A percentile compares a stretch with the other conserved stretches of the same genome.
phyloP scores from a whole-genome alignment of 2,888 invertebrate species.

The Dorcus parallelipipedus region DNA sequence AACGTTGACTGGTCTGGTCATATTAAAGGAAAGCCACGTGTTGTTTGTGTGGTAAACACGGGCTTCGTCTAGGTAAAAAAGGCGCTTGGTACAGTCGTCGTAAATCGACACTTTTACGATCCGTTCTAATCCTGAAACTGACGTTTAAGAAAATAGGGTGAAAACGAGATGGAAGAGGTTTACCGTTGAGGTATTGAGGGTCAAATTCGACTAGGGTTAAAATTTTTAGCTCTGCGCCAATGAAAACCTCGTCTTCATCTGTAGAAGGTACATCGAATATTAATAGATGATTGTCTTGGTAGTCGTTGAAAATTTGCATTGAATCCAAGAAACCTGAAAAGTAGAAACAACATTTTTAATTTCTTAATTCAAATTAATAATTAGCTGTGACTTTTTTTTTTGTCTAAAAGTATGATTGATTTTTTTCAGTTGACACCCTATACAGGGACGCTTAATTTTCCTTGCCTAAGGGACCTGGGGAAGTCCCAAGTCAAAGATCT shows the following conservation, averaged over 20 bases:
- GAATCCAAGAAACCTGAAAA: slow-evolving; percentile 9
- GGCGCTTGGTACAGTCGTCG: slow-evolving; percentile 32
- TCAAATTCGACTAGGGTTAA: slow-evolving; percentile 39
- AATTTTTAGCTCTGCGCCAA: slow-evolving; percentile 43
- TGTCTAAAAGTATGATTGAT: background rate
- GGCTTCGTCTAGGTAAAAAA: slow-evolving; percentile 33
- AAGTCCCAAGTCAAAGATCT: no score
- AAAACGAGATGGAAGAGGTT: background rate
- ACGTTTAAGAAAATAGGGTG: background rate
- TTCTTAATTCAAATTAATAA: background rate
- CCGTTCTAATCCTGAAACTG: slow-evolving; percentile 32
- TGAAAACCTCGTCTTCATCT: slow-evolving; percentile 39
- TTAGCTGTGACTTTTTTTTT: background rate
- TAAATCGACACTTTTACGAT: slow-evolving; percentile 36
- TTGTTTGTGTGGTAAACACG: slow-evolving; percentile 41
- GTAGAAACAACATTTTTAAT: background rate
- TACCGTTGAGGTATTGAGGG: slow-evolving; percentile 18
- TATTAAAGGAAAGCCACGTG: slow-evolving; percentile 45
- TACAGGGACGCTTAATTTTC: no score
- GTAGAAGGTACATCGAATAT: slow-evolving; percentile 42
- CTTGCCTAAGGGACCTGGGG: no score
- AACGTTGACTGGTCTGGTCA: slow-evolving; percentile 36
- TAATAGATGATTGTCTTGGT: slow-evolving; percentile 39
- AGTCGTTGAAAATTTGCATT: slow-evolving; percentile 9
- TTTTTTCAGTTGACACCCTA: background rate